Percentiles rank a stretch among this genome's conserved stretches.
Conservation (phyloP, 2,113 vertebrate species). For the Prunella himalayana region DNA sequence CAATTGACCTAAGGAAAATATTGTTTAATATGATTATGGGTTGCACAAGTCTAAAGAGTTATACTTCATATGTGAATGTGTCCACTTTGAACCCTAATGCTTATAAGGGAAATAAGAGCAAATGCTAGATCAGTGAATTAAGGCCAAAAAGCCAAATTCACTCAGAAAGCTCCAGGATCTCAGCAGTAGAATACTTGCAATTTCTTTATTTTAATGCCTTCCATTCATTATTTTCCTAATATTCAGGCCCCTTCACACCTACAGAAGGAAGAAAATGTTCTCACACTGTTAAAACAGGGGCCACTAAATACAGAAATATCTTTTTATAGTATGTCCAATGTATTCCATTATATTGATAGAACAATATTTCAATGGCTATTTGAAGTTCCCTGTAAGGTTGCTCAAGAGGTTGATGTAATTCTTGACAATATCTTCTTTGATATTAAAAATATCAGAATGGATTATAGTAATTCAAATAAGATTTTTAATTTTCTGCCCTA, state of each 20-base stretch:
- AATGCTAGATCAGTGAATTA: not conserved
- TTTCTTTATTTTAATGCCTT: slow-evolving; percentile 53
- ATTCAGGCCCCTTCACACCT: not conserved
- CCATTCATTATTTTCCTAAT: slow-evolving; percentile 37
- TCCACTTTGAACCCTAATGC: not conserved
- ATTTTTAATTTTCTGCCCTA: not conserved
- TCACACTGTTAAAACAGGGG: not conserved
- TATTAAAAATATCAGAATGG: not conserved
- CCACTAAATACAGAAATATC: not conserved
- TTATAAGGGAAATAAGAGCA: not conserved
- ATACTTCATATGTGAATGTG: not conserved
- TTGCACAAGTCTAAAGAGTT: not conserved
- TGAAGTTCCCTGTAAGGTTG: not conserved
- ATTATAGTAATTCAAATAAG: not conserved
- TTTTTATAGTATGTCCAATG: not conserved
- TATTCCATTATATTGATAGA: not conserved
- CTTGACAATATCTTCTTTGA: not conserved
- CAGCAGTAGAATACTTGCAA: slow-evolving; percentile 29
- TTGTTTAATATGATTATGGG: not conserved
- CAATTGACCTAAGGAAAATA: not conserved
- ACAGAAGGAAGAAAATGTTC: slow-evolving; percentile 13
- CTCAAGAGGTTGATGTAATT: not conserved
- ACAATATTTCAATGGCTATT: not conserved
- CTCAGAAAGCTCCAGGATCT: not conserved
- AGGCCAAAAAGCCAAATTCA: not conserved